These are phyloP conservation scores for Idaea dimidiata DNA, from an alignment of 2,888 invertebrate genomes.

Conservation along the genomic window DNA sequence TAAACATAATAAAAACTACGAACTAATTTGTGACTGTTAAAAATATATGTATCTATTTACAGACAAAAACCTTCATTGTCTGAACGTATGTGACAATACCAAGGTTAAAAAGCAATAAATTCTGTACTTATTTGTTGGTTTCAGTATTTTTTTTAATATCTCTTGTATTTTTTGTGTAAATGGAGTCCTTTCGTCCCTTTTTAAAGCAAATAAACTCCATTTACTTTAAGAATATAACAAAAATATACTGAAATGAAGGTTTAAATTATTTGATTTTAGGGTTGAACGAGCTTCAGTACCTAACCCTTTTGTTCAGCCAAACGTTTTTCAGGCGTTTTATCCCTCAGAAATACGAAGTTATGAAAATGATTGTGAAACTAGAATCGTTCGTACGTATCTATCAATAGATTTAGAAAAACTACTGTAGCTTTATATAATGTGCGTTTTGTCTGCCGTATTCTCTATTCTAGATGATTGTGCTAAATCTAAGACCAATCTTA, in stretches of 20 bases:
- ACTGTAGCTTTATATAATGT: too few species aligned
- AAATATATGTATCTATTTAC: too few species aligned
- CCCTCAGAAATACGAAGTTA: not conserved
- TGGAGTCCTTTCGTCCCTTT: not conserved
- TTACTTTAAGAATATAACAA: slow-evolving; percentile 1
- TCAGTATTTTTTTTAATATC: not conserved
- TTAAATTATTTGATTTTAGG: slow-evolving; percentile 1
- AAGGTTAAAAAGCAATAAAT: too few species aligned
- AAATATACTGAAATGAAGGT: not conserved
- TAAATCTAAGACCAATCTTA: too few species aligned
- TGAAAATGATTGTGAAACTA: not conserved
- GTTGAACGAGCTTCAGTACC: not conserved
- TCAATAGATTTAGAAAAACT: too few species aligned
- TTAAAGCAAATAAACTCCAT: not conserved
- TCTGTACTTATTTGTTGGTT: too few species aligned
- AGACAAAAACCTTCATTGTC: too few species aligned
- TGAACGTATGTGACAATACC: too few species aligned
- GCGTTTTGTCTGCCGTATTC: too few species aligned
- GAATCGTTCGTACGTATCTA: not conserved
- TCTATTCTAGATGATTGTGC: too few species aligned
- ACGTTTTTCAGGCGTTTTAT: not conserved
- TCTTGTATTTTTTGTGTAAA: not conserved
- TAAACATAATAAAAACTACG: too few species aligned
- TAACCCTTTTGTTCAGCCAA: not conserved
- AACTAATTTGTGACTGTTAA: too few species aligned